phyloP scores from a whole-genome alignment of 2,797 vertebrate species.

The Trachurus trachurus region DNA sequence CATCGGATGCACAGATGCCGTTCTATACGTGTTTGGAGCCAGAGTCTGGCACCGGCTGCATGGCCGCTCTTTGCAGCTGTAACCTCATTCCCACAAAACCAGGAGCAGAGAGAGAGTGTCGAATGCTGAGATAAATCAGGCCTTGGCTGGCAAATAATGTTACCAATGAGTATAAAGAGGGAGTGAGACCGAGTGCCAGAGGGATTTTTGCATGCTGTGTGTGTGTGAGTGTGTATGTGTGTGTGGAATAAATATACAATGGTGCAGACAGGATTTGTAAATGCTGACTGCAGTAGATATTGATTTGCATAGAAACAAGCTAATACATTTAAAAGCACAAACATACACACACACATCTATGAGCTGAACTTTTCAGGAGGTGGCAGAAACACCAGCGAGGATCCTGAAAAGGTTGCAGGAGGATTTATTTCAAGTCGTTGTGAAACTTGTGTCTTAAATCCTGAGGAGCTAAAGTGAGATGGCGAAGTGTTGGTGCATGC shows the following conservation, averaged over 20 bases:
- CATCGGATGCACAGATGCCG: background rate
- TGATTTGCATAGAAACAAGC: too few species aligned
- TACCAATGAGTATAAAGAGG: constrained; percentile 53
- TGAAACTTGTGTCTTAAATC: background rate
- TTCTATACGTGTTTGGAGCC: background rate
- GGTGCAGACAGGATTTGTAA: constrained; percentile 45
- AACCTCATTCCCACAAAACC: constrained; percentile 49
- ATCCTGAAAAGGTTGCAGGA: background rate
- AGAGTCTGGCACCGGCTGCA: background rate
- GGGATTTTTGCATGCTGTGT: constrained; percentile 58
- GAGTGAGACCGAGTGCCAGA: constrained; percentile 47
- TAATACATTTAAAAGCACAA: background rate
- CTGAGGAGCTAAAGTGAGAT: background rate
- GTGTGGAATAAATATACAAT: constrained; percentile 1
- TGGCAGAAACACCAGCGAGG: background rate
- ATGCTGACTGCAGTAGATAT: constrained; percentile 21
- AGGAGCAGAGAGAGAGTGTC: constrained; percentile 23
- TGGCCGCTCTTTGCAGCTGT: constrained; percentile 18
- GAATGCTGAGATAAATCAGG: constrained; percentile 58
- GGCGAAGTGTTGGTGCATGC: background rate
- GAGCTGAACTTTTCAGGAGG: constrained; percentile 1
- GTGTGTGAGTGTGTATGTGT: constrained; percentile 27
- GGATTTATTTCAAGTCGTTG: background rate
- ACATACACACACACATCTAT: background rate
- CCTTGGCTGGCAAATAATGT: constrained; percentile 66